Percentiles rank a stretch among this genome's conserved stretches.
Evolutionary conservation across 2,797 vertebrate genomes (phyloP).

Genomic region (Leptatherina wallacei): DNA sequence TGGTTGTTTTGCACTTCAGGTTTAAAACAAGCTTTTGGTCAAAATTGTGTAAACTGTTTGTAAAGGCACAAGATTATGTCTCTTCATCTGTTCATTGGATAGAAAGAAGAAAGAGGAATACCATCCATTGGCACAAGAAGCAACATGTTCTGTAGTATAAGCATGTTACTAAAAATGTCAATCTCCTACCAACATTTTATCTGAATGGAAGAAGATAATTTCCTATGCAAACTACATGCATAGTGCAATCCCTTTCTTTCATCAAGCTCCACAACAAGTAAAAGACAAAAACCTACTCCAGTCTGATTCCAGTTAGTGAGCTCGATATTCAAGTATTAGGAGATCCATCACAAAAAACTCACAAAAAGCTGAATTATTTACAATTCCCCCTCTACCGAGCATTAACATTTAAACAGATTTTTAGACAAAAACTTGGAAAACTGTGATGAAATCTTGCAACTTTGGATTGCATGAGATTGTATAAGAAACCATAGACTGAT

Average conservation of each 20-base stretch:
- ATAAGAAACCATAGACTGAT: conserved; percentile 7
- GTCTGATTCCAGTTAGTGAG: conserved; percentile 53
- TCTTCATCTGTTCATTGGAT: conserved; percentile 29
- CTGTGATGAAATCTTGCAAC: conserved; percentile 1
- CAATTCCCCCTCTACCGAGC: conserved; percentile 15
- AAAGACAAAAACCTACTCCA: conserved; percentile 6
- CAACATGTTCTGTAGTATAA: conserved; percentile 20
- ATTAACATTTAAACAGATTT: conserved; percentile 23
- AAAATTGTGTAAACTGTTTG: conserved; percentile 65
- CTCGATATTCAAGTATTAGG: conserved; percentile 66
- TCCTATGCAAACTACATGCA: conserved; percentile 29
- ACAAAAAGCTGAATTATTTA: conserved; percentile 22
- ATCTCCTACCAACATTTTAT: not conserved
- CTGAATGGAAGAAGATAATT: conserved; percentile 3
- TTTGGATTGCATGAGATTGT: conserved; percentile 29
- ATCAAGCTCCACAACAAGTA: conserved; percentile 32
- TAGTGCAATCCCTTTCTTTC: conserved; percentile 34
- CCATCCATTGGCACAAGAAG: conserved; percentile 10
- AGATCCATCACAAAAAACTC: conserved; percentile 24
- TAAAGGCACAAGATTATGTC: conserved; percentile 67
- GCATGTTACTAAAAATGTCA: not conserved
- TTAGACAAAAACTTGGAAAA: conserved; percentile 45
- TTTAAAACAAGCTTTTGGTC: conserved; percentile 68
- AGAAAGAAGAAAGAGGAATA: conserved; percentile 23
- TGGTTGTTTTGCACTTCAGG: conserved; percentile 48